Evolutionary conservation across 2,113 vertebrate genomes (phyloP).

Genomic region (Chlorodrepanis virens): DNA sequence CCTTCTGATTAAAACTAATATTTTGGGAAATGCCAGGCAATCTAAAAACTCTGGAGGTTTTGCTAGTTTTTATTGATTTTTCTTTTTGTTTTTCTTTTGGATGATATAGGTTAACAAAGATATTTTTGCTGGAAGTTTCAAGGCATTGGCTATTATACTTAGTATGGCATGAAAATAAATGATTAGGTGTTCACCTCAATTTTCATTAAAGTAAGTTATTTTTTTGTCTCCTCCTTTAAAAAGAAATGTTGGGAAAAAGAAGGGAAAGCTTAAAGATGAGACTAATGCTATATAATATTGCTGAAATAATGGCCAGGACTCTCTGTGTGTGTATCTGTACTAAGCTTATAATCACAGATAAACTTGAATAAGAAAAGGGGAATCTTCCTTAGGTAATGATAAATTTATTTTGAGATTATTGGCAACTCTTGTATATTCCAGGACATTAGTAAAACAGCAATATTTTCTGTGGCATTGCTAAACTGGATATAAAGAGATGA

Average conservation of each 20-base stretch:
- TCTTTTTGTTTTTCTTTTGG: constrained; percentile 17
- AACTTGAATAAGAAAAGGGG: neutral
- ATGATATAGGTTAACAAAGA: neutral
- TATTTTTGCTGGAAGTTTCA: neutral
- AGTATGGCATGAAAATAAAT: neutral
- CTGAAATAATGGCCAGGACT: neutral
- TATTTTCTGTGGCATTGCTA: neutral
- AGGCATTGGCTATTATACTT: neutral
- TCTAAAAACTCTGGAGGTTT: neutral
- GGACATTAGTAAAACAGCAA: neutral
- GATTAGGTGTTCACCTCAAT: neutral
- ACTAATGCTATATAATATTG: neutral
- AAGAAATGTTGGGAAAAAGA: neutral
- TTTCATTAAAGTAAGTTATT: neutral
- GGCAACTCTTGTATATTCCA: neutral
- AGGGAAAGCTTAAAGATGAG: neutral
- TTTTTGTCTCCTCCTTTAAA: neutral
- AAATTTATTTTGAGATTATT: neutral
- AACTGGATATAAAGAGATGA: neutral
- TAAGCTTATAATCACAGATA: neutral
- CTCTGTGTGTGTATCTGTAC: neutral
- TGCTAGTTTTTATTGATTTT: neutral
- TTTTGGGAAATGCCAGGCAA: neutral
- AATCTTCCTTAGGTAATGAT: neutral
- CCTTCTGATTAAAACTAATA: neutral